Percentiles rank a stretch among this genome's conserved stretches.
Evolutionary conservation across 1,140 invertebrate species (phyloP).

Genomic region (Meloidogyne exigua): DNA sequence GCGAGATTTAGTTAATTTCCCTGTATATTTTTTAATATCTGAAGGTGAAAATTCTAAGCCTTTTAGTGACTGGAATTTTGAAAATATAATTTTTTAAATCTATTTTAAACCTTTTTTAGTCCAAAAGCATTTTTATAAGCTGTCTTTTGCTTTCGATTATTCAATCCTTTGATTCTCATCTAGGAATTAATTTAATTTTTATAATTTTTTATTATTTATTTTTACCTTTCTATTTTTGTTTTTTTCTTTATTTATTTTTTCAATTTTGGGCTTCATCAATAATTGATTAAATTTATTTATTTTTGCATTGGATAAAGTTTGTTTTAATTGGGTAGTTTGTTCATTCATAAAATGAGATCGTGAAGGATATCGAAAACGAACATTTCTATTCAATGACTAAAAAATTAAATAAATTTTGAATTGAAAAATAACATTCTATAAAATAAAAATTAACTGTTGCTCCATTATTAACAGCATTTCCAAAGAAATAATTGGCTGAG

Average conservation of each 20-base stretch:
- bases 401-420: neutral
- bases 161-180: neutral
- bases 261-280: neutral
- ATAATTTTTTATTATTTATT: no score
- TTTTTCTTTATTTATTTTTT: neutral
- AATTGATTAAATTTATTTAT: neutral
- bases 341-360: neutral
- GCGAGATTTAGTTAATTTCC: constrained; percentile 27
- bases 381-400: neutral
- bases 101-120: neutral
- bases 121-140: neutral
- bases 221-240: neutral
- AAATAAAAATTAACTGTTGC: neutral
- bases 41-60: constrained; percentile 32
- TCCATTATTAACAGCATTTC: neutral
- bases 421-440: neutral
- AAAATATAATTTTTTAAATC: neutral
- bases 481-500: neutral
- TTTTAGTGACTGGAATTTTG: constrained; percentile 27
- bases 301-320: neutral
- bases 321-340: neutral
- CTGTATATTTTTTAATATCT: constrained; percentile 34
- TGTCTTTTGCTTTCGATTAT: neutral
- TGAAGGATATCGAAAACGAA: neutral
- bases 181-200: neutral